Evolutionary conservation across 2,113 vertebrate genomes (phyloP), one percentile per base, ranked within the genome.

Genomic region (Cyanoliseus patagonus): DNA sequence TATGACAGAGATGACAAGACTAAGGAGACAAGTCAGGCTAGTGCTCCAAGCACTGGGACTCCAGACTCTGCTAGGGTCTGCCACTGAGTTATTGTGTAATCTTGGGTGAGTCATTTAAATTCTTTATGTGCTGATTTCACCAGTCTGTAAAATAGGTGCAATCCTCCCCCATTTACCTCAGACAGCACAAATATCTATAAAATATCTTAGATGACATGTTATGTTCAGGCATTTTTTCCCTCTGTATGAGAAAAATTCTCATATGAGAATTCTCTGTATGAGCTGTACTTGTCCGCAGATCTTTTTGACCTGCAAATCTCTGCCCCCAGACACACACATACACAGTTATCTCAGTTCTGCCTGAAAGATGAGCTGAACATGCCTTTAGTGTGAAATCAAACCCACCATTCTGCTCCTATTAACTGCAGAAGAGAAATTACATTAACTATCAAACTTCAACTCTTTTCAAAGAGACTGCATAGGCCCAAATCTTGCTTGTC

Each of bases 121-220:
- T 96, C 92, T 80, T 96, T 64, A 81, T 92, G 94, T 10, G 3
- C 91, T 92, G 75, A 89, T 94, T 92, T 95, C 95, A 95, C 62
- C 41, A 47, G 69, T 73, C 74, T 92, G 83, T 94, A 94, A 94
- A 96, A 95, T 82, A 92, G 91, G 91, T 96, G 81, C 77, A 92
- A 89, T 92, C 87, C 88, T 96, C 86, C 83, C 37, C 47, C 70
- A 68, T 86, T 92, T 95, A 94, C 88, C 70, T 95, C 95, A 96
- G 80, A 94, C 57, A 91, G 90, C 47, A 91, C 82, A 93, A 90
- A 59, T 89, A 96, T 69, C 94, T 92, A 89, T 87, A 89, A 96
- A 97, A 86, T 70, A 85, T 83, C 86, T 87, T 69, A 85, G 91
- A 75, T 74, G 88, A 63, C 83, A 70, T 17, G 62, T 39, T 86